phyloP scores from a whole-genome alignment of 2,888 invertebrate genomes.

The Heliconius ismenius region DNA sequence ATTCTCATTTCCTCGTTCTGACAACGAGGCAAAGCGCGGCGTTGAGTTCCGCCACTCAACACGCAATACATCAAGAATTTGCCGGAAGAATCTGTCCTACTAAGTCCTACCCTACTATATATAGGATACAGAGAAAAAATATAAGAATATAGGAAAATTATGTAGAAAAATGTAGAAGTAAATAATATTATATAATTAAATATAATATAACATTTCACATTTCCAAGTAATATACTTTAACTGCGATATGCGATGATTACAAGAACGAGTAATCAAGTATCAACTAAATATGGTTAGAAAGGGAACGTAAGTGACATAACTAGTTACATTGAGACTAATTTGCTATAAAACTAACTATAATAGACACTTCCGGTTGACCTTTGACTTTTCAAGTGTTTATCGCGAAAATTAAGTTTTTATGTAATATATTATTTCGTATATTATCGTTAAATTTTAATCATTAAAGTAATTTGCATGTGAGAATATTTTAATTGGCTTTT shows the following conservation, averaged over 20 bases:
- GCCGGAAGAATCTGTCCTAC: no score
- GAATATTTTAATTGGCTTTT: neutral
- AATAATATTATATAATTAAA: conserved; percentile 8
- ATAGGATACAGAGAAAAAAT: neutral
- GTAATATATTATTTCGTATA: neutral
- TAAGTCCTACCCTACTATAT: neutral
- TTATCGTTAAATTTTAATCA: neutral
- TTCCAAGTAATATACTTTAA: conserved; percentile 5
- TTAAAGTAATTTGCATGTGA: neutral
- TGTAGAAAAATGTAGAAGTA: neutral
- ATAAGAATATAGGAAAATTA: no score
- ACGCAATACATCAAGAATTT: no score
- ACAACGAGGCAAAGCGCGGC: no score
- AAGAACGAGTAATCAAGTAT: conserved; percentile 10
- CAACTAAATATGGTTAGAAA: conserved; percentile 34
- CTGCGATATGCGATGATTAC: conserved; percentile 11
- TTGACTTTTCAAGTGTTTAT: neutral
- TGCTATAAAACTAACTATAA: conserved; percentile 10
- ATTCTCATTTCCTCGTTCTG: no score
- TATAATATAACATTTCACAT: conserved; percentile 18
- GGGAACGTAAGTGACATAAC: conserved; percentile 34
- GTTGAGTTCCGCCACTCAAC: no score
- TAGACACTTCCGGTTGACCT: conserved; percentile 16
- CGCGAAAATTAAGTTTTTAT: neutral
- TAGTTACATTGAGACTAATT: conserved; percentile 24